Base-by-base conservation (phyloP, 1,140 invertebrate species). In the Aphis gossypii region DNA sequence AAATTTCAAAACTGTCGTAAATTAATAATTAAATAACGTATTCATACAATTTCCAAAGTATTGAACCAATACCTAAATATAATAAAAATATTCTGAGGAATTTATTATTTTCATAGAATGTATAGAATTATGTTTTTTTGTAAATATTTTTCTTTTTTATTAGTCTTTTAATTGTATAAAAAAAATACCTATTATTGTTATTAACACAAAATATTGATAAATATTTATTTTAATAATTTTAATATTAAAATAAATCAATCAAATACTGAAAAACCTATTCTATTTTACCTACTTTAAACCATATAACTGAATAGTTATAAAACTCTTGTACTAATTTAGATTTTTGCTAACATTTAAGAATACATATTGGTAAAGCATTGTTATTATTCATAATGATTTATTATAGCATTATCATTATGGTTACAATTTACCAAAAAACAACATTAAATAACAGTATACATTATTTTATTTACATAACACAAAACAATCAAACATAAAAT, bases 391-490 rank as follows among this genome's bases (percentile, higher is more conserved):
- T n/a, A 68, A n/a, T 4, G 14, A 30, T 68, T 68, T 30, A 68
- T 60, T 56, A 56, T 56, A 23, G 14, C 6, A 25, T 56, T 56
- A 54, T 54, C 3, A 56, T 60, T 25, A 68, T 68, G 3, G 60
- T n/a, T 60, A 68, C 30, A 3, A n/a, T 68, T 68, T 68, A 30
- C 11, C 60, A 68, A 68, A 84, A 87, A 54, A 84, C n/a, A 20
- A 84, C 41, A 83, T 56, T 44, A 84, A 93, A 92, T 48, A 93
- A 92, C 91, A 93, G 76, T 51, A 35, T 93, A 83, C 76, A 93
- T 93, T 84, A 83, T 93, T 84, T 93, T 93, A 93, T 93, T 93
- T 93, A 93, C 91, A 92, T 35, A 92, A 92, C 44, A 93, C 82
- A 83, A 86, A 93, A 68, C 76, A 84, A 84, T 84, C 30, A 92